These are phyloP conservation scores for Drosophila paulistorum DNA, from an alignment of 1,140 invertebrate species.

Conservation along the genomic window DNA sequence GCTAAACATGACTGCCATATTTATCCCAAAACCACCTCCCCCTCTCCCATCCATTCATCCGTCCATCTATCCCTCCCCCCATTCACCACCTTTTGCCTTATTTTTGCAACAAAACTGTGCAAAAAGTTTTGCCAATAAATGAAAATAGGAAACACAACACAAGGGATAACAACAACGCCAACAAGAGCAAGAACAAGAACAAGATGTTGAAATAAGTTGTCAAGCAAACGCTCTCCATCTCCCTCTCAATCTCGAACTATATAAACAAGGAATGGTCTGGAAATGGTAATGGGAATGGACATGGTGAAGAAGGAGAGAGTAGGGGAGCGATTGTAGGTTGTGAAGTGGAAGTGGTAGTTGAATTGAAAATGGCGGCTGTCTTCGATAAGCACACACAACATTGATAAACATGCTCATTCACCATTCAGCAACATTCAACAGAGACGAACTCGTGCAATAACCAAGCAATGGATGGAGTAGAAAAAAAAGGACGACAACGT, in stretches of 20 bases:
- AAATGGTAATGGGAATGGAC: not conserved
- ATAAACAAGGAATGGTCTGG: not conserved
- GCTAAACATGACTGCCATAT: constrained; percentile 31
- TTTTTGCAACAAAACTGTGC: constrained; percentile 59
- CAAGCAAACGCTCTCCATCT: constrained; percentile 56
- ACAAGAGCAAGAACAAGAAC: constrained; percentile 17
- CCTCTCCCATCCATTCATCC: not conserved
- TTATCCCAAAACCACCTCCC: not conserved
- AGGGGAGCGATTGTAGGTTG: not conserved
- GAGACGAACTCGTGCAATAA: not conserved
- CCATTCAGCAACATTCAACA: constrained; percentile 12
- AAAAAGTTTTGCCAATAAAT: constrained; percentile 76
- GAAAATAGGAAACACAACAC: constrained; percentile 68
- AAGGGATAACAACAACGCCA: constrained; percentile 43
- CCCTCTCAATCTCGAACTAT: constrained; percentile 2
- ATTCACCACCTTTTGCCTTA: constrained; percentile 24
- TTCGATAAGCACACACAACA: constrained; percentile 67
- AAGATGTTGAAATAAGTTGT: constrained; percentile 79
- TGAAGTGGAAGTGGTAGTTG: not conserved
- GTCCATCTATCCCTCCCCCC: not conserved
- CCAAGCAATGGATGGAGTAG: constrained; percentile 9
- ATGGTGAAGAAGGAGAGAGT: not conserved
- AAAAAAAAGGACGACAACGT: not conserved
- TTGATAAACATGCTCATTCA: constrained; percentile 69
- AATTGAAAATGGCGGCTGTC: constrained; percentile 45